Evolutionary conservation across 2,888 invertebrate genomes (phyloP), one percentile per base, ranked within the genome.

Genomic region (Elgonia sp.): DNA sequence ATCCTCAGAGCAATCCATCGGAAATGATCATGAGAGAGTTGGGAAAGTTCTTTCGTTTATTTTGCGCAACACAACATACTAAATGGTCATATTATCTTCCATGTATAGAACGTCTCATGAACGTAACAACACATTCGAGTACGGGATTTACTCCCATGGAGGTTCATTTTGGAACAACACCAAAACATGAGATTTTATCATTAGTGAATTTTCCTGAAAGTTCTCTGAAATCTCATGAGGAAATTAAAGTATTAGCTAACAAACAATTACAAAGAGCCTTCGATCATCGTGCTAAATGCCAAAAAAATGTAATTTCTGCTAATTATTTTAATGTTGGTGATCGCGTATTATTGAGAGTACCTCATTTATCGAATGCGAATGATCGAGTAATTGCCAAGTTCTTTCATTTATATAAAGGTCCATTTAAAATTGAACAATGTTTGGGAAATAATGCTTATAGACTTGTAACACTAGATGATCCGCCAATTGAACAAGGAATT

Each of bases 1-100:
- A 73, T 60, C 72, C 72, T 0, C 72, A 72, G 14, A 57, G 72
- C 14, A 72, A 72, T 16, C 72, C 72, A 63, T 91, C 69, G 4
- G 69, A 69, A 16, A 4, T 50, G 12, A 69, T 69, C 16, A 69
- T 69, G 69, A 10, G 42, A 50, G 69, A 69, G 53, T 29, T 69
- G 3, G 69, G 69, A 10, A 69, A 53, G 37, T 69, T 69, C 53
- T 69, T 69, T 53, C 5, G 69, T 8, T n/a, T 20, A 16, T 53
- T 50, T 53, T 69, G 69, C 40, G 12, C 21, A 12, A 6, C 37
- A 4, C 9, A 37, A 16, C 69, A 69, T 42, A 50, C 69, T 5
- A 69, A 42, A 50, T 69, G 69, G 50, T 50, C 50, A 29, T 5
- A 0, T 6, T 14, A 46, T 50, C 18, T 69, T 69, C 5, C 46